Percentiles rank a stretch among this genome's conserved stretches.
Evolutionary conservation across 2,888 invertebrate genomes (phyloP).

Genomic region (Torymus tubicola): DNA sequence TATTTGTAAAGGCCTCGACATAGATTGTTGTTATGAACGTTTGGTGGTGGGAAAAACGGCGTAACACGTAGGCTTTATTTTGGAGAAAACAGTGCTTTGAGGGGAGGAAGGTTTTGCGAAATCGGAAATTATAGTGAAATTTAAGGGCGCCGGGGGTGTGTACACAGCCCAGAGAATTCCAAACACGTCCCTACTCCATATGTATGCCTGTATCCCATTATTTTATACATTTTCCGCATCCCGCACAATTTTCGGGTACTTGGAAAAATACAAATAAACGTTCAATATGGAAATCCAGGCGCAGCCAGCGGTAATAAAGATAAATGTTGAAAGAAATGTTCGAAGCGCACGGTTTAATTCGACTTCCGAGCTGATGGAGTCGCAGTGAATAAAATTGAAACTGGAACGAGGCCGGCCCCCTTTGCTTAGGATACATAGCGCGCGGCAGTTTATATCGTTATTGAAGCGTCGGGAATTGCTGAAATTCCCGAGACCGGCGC

Average conservation of each 20-base stretch:
- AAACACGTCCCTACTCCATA: conserved; percentile 31
- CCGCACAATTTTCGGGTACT: conserved; percentile 12
- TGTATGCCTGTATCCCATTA: conserved; percentile 29
- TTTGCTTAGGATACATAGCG: no score
- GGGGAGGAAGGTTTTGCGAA: neutral
- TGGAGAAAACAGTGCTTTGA: neutral
- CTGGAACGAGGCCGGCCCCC: no score
- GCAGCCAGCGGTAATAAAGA: no score
- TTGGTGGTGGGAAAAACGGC: no score
- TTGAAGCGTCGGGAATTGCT: conserved; percentile 15
- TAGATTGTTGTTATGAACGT: no score
- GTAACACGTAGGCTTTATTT: neutral
- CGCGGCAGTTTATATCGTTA: conserved; percentile 11
- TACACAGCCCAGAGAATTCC: conserved; percentile 2
- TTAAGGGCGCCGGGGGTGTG: conserved; percentile 18
- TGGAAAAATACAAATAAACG: neutral
- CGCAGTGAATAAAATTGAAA: no score
- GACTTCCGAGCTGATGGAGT: no score
- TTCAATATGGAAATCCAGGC: neutral
- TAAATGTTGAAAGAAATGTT: no score
- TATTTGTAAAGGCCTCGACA: no score
- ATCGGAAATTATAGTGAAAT: conserved; percentile 40
- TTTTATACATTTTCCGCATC: conserved; percentile 17
- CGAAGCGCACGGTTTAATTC: no score
- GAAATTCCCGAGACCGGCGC: conserved; percentile 13